Conservation (phyloP, 2,888 invertebrate genomes). For the Halictus quadricinctus region DNA sequence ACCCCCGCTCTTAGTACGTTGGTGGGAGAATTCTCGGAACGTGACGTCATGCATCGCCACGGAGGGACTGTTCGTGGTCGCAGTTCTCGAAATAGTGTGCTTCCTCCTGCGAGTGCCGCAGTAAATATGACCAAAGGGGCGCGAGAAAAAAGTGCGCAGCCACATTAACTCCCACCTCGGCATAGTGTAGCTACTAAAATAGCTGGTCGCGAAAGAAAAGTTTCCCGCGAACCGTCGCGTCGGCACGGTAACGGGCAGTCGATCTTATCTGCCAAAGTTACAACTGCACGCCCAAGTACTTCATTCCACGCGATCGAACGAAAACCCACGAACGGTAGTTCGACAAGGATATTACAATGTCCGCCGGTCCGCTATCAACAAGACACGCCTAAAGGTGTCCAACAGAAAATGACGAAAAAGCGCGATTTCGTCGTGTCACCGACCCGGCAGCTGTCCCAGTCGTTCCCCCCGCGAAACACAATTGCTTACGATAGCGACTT, state of each 20-base stretch:
- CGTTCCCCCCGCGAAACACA: constrained; percentile 44
- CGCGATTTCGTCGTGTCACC: constrained; percentile 54
- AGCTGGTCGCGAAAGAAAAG: constrained; percentile 15
- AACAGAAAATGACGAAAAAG: constrained; percentile 54
- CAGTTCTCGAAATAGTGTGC: neutral
- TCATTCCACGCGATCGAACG: constrained; percentile 47
- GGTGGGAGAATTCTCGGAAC: too few relatives aligned
- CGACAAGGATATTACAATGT: constrained; percentile 52
- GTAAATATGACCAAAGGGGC: neutral
- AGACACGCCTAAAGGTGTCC: constrained; percentile 28
- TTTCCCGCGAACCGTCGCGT: constrained; percentile 25
- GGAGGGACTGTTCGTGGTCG: neutral
- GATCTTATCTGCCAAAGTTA: constrained; percentile 56
- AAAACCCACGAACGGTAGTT: constrained; percentile 59
- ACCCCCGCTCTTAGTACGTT: too few relatives aligned
- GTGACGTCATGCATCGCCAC: neutral
- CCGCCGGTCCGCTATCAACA: constrained; percentile 56
- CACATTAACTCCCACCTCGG: constrained; percentile 47
- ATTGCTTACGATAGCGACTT: constrained; percentile 56
- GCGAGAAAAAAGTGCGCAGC: constrained; percentile 14
- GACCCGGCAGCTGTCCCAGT: constrained; percentile 35
- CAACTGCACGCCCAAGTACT: constrained; percentile 49
- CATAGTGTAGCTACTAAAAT: constrained; percentile 41
- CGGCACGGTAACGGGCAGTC: constrained; percentile 34
- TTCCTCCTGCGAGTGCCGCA: neutral